Percentiles rank a stretch among this genome's conserved stretches.
Conservation (phyloP, 2,888 invertebrate genomes). For the Chrysotoxum bicinctum region DNA sequence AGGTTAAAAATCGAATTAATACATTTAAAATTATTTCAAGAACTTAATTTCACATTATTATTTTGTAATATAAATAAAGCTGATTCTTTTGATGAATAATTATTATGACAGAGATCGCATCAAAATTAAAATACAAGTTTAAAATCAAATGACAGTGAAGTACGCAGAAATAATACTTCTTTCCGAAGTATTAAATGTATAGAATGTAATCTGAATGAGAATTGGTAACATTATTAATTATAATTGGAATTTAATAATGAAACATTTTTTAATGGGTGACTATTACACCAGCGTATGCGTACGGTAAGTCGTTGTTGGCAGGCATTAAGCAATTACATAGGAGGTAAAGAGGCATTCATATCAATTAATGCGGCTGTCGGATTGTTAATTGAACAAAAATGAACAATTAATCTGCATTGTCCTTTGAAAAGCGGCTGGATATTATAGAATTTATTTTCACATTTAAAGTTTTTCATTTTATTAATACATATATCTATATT, state of each 20-base stretch:
- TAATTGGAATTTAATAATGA: conserved; percentile 35
- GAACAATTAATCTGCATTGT: conserved; percentile 22
- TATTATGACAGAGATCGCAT: no score
- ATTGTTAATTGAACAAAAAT: conserved; percentile 13
- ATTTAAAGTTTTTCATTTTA: neutral
- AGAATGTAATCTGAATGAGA: neutral
- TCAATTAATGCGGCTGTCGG: conserved; percentile 16
- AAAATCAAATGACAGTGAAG: neutral
- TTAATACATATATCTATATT: neutral
- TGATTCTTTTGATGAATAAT: no score
- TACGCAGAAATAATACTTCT: neutral
- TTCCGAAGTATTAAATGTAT: neutral
- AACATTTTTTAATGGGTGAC: conserved; percentile 8
- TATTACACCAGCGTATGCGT: no score
- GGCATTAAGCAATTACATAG: neutral
- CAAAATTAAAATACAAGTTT: neutral
- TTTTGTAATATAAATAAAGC: no score
- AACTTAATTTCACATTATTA: no score
- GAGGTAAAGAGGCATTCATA: conserved; percentile 6
- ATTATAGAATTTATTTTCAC: neutral
- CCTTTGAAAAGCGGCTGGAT: neutral
- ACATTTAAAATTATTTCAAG: no score
- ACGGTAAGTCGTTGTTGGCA: neutral
- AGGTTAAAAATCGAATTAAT: no score
- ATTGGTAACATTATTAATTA: conserved; percentile 40